Evolutionary conservation across 2,797 vertebrate genomes (phyloP).

Genomic region (Enteromius argenteus): DNA sequence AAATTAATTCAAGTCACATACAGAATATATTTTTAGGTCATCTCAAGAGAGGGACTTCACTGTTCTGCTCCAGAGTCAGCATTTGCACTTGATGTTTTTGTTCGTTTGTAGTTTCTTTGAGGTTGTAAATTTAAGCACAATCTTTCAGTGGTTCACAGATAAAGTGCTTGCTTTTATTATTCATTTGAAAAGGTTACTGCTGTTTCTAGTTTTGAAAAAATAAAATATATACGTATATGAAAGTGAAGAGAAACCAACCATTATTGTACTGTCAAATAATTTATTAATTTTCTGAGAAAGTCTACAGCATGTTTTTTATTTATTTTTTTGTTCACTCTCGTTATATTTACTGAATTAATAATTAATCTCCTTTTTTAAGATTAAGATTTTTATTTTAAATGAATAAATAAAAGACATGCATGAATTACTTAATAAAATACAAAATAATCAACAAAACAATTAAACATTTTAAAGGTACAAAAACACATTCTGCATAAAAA

Average conservation of each 20-base stretch:
- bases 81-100: background rate
- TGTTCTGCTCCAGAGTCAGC: background rate
- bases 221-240: background rate
- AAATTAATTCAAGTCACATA: background rate
- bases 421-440: too few relatives aligned
- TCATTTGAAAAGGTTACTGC: background rate
- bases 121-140: background rate
- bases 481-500: background rate
- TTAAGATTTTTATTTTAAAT: background rate
- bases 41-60: background rate
- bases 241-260: too few relatives aligned
- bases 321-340: background rate
- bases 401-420: background rate
- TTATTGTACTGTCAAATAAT: background rate
- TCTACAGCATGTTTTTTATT: background rate
- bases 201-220: background rate
- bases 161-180: slow-evolving; percentile 14
- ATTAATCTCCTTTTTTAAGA: background rate
- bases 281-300: background rate
- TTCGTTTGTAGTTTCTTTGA: background rate
- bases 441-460: background rate
- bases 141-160: background rate
- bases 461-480: background rate
- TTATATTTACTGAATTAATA: background rate
- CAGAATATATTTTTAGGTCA: slow-evolving; percentile 1